These are phyloP conservation scores for Cataglyphis albicans DNA, from an alignment of 2,888 invertebrate species.

Conservation along the genomic window DNA sequence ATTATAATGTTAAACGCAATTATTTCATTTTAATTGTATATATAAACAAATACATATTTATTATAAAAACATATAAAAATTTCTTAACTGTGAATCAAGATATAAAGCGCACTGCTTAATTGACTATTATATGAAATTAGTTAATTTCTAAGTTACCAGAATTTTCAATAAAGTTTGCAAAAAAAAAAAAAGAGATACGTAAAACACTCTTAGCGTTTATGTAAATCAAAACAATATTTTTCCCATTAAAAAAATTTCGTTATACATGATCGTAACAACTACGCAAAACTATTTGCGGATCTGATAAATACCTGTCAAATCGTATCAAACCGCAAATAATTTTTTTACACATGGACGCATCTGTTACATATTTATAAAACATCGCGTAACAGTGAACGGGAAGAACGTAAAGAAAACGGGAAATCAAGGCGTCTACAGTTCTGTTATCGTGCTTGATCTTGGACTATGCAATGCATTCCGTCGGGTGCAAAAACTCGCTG, in stretches of 20 bases:
- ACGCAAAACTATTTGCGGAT: neutral
- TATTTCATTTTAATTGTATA: neutral
- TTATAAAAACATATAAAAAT: neutral
- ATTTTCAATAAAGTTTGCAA: neutral
- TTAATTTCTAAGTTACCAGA: neutral
- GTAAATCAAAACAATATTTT: neutral
- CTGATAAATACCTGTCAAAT: constrained; percentile 11
- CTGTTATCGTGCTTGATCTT: constrained; percentile 43
- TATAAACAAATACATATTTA: neutral
- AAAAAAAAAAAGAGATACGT: neutral
- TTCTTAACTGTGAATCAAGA: neutral
- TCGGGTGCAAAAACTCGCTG: constrained; percentile 23
- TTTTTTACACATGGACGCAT: constrained; percentile 23
- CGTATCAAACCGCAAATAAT: constrained; percentile 19
- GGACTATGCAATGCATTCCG: constrained; percentile 42
- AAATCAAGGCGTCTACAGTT: neutral
- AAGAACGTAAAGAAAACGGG: constrained; percentile 4
- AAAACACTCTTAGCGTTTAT: neutral
- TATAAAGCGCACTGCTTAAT: neutral
- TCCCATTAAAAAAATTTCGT: neutral
- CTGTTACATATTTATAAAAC: constrained; percentile 35
- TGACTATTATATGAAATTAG: neutral
- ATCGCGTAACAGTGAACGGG: constrained; percentile 27
- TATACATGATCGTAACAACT: neutral
- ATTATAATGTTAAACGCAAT: neutral